phyloP scores from a whole-genome alignment of 2,888 invertebrate genomes.

The Drosophila subquinaria region DNA sequence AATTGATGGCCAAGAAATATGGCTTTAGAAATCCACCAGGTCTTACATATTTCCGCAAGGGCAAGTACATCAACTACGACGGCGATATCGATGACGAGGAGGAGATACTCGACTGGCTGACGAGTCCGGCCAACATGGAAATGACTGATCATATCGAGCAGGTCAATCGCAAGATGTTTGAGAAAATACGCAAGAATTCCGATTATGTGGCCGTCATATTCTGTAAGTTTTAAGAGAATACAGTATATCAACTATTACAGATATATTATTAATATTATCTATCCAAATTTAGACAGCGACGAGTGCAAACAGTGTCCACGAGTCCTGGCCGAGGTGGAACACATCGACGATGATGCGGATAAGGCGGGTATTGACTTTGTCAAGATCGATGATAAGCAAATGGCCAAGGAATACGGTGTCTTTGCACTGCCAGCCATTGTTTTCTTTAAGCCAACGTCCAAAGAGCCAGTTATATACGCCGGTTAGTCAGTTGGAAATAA shows the following conservation, averaged over 20 bases:
- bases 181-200: conserved; percentile 94
- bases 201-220: conserved; percentile 97
- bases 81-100: conserved; percentile 97
- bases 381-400: conserved; percentile 94
- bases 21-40: conserved; percentile 96
- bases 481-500: conserved; percentile 86
- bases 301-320: conserved; percentile 97
- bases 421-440: conserved; percentile 95
- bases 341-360: conserved; percentile 97
- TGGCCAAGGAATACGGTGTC: conserved; percentile 95
- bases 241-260: background rate
- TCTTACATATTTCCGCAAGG: conserved; percentile 95
- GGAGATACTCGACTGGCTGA: conserved; percentile 94
- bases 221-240: conserved; percentile 89
- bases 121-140: conserved; percentile 97
- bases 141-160: conserved; percentile 96
- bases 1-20: conserved; percentile 96
- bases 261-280: background rate
- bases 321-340: conserved; percentile 94
- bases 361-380: conserved; percentile 96
- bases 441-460: conserved; percentile 94
- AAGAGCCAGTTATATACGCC: conserved; percentile 96
- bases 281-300: conserved; percentile 91
- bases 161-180: conserved; percentile 96
- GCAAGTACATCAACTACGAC: conserved; percentile 95